These are phyloP conservation scores for Monopterus albus DNA, from an alignment of 2,113 vertebrate species.

Conservation along the genomic window DNA sequence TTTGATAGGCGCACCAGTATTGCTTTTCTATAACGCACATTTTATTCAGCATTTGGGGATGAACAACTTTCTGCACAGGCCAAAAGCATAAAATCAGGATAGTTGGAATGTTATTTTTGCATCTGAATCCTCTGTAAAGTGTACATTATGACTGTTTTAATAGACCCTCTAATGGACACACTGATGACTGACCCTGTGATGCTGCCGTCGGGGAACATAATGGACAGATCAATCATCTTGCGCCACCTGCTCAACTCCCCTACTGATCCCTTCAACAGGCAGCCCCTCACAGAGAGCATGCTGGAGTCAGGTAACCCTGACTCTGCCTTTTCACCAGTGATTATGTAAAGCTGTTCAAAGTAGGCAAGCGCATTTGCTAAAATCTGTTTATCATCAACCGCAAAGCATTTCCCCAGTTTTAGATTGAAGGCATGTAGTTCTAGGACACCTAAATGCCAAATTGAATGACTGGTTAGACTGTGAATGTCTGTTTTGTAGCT, in stretches of 20 bases:
- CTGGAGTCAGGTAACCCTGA: constrained; percentile 90
- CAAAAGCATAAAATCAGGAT: not conserved
- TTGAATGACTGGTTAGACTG: not conserved
- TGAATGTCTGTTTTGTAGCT: not conserved
- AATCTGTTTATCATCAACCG: too few species aligned
- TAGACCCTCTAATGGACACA: constrained; percentile 98
- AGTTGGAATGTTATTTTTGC: not conserved
- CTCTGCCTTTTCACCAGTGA: not conserved
- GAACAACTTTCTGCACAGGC: too few species aligned
- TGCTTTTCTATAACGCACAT: constrained; percentile 2
- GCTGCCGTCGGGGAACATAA: constrained; percentile 94
- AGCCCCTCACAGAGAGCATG: constrained; percentile 96
- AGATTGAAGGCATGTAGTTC: not conserved
- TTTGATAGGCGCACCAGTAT: constrained; percentile 24
- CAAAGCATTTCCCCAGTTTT: too few species aligned
- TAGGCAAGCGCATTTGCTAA: not conserved
- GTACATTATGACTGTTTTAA: not conserved
- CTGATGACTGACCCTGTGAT: constrained; percentile 97
- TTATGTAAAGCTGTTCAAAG: not conserved
- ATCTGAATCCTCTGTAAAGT: not conserved
- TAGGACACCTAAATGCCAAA: not conserved
- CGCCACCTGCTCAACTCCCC: constrained; percentile 97
- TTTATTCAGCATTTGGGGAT: not conserved
- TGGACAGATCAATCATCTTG: constrained; percentile 97
- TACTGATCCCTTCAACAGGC: constrained; percentile 97